A percentile compares a stretch with the other conserved stretches of the same genome.
Evolutionary conservation across 2,888 invertebrate genomes (phyloP).

Genomic region (Camponotus fellah): DNA sequence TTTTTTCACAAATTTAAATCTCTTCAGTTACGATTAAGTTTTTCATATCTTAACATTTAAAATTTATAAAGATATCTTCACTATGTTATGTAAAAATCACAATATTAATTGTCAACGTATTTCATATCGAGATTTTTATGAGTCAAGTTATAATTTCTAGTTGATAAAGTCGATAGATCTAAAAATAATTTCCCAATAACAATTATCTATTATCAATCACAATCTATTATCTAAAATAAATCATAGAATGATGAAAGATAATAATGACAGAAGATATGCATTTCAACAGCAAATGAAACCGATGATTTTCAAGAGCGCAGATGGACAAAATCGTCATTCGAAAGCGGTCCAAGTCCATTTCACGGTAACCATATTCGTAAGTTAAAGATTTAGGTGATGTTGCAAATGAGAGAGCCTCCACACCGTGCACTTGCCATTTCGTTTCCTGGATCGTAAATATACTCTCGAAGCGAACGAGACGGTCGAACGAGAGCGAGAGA

Average conservation of each 20-base stretch:
- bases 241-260: not conserved
- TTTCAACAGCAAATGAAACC: not conserved
- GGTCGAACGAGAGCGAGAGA: constrained; percentile 7
- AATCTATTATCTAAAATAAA: not conserved
- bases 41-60: not conserved
- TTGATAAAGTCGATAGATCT: not conserved
- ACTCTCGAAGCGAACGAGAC: constrained; percentile 23
- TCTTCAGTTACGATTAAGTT: not conserved
- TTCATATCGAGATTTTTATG: not conserved
- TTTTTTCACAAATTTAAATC: not conserved
- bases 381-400: constrained; percentile 68
- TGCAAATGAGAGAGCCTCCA: constrained; percentile 70
- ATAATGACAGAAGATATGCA: not conserved
- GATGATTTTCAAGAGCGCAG: not conserved
- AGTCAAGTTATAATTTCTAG: not conserved
- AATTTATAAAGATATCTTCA: not conserved
- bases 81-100: not conserved
- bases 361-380: constrained; percentile 36
- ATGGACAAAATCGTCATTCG: constrained; percentile 13
- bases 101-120: not conserved
- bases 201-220: too few species aligned
- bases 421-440: constrained; percentile 72
- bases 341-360: constrained; percentile 47
- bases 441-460: constrained; percentile 74
- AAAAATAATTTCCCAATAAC: not conserved